These are phyloP conservation scores for Tromatobia lineatoria DNA, from an alignment of 2,888 invertebrate genomes.

Conservation along the genomic window DNA sequence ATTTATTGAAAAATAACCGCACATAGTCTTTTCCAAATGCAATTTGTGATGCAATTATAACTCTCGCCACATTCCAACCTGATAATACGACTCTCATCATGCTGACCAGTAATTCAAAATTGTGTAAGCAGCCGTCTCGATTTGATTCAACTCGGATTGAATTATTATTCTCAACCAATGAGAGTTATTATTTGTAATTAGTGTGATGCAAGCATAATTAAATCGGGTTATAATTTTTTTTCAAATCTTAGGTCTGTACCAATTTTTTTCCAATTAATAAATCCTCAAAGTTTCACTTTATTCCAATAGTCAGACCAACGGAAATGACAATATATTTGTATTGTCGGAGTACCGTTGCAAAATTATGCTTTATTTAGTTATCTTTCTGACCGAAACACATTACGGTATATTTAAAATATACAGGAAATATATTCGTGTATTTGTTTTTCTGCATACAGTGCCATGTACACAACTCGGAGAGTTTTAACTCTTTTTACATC, in stretches of 20 bases:
- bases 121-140: background rate
- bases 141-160: background rate
- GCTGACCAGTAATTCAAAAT: background rate
- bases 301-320: too few species aligned
- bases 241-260: background rate
- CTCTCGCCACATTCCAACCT: background rate
- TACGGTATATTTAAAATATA: too few species aligned
- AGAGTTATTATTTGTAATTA: background rate
- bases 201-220: background rate
- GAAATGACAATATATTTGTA: too few species aligned
- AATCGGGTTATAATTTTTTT: background rate
- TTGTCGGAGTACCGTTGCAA: too few species aligned
- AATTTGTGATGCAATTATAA: slow-evolving; percentile 9
- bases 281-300: too few species aligned
- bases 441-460: too few species aligned
- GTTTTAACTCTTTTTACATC: too few species aligned
- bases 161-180: background rate
- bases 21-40: background rate
- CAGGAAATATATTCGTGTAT: too few species aligned
- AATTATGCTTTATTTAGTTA: too few species aligned
- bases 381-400: too few species aligned
- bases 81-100: background rate
- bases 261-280: too few species aligned
- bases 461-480: too few species aligned
- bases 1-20: background rate